A percentile compares a stretch with the other conserved stretches of the same genome.
Evolutionary conservation across 2,797 vertebrate species (phyloP).

Genomic region (Heterohyrax brucei): DNA sequence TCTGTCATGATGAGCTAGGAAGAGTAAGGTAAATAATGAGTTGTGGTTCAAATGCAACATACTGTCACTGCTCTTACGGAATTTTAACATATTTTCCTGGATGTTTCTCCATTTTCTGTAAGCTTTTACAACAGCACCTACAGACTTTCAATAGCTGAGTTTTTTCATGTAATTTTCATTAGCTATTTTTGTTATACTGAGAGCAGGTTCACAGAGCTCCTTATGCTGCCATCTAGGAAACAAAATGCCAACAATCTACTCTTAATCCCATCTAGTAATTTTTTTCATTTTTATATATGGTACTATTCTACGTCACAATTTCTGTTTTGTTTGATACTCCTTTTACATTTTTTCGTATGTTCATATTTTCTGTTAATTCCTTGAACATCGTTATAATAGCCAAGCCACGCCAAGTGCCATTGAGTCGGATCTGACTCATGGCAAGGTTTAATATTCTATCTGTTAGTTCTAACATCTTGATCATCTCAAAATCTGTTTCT

Average conservation of each 20-base stretch:
- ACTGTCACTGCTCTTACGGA: background rate
- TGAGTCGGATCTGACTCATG: too few relatives aligned
- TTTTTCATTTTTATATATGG: conserved; percentile 15
- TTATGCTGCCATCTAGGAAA: background rate
- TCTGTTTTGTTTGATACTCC: background rate
- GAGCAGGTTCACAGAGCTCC: background rate
- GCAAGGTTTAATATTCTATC: background rate
- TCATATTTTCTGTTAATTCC: background rate
- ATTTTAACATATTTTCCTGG: background rate
- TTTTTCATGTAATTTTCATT: conserved; percentile 3
- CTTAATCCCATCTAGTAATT: background rate
- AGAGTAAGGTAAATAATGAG: background rate
- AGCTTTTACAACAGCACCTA: background rate
- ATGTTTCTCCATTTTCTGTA: background rate
- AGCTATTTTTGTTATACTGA: background rate
- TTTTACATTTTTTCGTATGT: background rate
- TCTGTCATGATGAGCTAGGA: background rate
- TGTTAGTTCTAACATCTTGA: background rate
- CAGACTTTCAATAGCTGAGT: background rate
- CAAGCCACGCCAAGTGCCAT: too few relatives aligned
- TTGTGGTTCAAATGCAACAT: background rate
- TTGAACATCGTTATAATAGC: background rate
- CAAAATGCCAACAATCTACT: background rate
- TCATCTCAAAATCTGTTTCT: conserved; percentile 22
- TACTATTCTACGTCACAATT: background rate